phyloP scores from a whole-genome alignment of 1,140 invertebrate species.

The Camponotus floridanus region DNA sequence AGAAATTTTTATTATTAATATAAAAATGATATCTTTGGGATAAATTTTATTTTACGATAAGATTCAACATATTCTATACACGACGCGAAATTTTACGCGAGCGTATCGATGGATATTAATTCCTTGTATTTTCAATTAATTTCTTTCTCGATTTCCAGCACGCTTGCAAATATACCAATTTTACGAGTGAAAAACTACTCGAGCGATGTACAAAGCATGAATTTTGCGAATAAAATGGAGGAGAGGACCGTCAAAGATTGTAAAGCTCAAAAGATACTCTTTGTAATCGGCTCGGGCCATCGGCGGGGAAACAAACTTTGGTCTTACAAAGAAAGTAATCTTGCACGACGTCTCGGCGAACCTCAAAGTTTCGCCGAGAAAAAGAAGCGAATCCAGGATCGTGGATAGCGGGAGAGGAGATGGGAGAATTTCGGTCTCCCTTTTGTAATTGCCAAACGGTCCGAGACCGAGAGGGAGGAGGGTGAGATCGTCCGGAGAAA shows the following conservation, averaged over 20 bases:
- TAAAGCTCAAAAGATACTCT: conserved; percentile 63
- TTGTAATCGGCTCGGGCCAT: conserved; percentile 75
- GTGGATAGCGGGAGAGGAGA: conserved; percentile 15
- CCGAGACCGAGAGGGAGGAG: conserved; percentile 29
- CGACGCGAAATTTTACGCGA: conserved; percentile 1
- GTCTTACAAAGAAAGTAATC: conserved; percentile 76
- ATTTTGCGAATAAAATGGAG: conserved; percentile 61
- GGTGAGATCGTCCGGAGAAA: conserved; percentile 43
- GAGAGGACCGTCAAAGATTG: conserved; percentile 54
- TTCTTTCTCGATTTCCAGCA: conserved; percentile 15
- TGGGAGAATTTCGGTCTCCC: conserved; percentile 55
- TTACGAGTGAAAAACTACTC: conserved; percentile 22
- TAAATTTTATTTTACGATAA: conserved; percentile 20
- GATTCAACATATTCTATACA: conserved; percentile 1
- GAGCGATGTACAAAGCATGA: conserved; percentile 58
- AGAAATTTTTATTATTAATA: neutral
- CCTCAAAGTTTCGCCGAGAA: conserved; percentile 69
- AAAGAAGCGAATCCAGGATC: conserved; percentile 50
- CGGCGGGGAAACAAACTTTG: conserved; percentile 74
- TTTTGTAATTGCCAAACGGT: conserved; percentile 75
- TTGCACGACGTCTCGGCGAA: conserved; percentile 74
- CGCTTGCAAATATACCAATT: conserved; percentile 36
- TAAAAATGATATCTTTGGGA: neutral
- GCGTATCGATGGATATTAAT: neutral
- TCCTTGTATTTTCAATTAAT: conserved; percentile 33